Evolutionary conservation across 2,797 vertebrate species (phyloP), one percentile per base, ranked within the genome.

Genomic region (Squalus acanthias): DNA sequence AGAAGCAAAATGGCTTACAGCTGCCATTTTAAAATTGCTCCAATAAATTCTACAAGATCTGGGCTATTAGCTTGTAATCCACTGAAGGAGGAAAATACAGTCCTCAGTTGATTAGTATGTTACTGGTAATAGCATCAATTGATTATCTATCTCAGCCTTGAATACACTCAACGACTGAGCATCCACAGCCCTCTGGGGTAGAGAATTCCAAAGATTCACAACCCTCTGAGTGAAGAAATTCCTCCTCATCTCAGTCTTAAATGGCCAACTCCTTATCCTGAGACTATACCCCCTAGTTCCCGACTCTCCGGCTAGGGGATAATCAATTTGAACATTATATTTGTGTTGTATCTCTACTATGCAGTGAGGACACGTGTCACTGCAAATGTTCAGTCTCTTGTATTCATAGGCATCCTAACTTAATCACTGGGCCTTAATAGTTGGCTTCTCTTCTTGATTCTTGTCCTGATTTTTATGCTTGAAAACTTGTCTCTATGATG

Each of bases 21-120:
- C 87, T 88, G 33, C 60, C 33, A 65, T 92, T 89, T 89, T 65
- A n/a, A 65, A 92, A 65, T 92, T 92, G 89, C 33, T 29, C 89
- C 29, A 63, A 65, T 65, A 63, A 91, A 91, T 91, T 65, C 57
- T 17, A 92, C 60, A 39, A 65, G 60, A 65, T 65, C 20, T 63
- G 15, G 13, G 13, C 60, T n/a, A 39, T 29, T 65, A 92, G 12
- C 33, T 63, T 92, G 13, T 92, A 92, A 92, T 63, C 60, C 57
- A 17, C 0, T 92, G 89, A 17, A 33, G 12, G 33, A n/a, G 76
- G n/a, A 33, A 79, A 79, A 13, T n/a, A n/a, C n/a, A 39, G 33
- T 63, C 60, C 60, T 63, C 60, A 10, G n/a, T 46, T 46, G 79
- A 46, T 92, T 17, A n/a, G 15, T 63, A 39, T 0, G 1, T 92